Percentiles rank a stretch among this genome's conserved stretches.
Evolutionary conservation across 2,888 invertebrate genomes (phyloP).

Genomic region (Philonicus albiceps): DNA sequence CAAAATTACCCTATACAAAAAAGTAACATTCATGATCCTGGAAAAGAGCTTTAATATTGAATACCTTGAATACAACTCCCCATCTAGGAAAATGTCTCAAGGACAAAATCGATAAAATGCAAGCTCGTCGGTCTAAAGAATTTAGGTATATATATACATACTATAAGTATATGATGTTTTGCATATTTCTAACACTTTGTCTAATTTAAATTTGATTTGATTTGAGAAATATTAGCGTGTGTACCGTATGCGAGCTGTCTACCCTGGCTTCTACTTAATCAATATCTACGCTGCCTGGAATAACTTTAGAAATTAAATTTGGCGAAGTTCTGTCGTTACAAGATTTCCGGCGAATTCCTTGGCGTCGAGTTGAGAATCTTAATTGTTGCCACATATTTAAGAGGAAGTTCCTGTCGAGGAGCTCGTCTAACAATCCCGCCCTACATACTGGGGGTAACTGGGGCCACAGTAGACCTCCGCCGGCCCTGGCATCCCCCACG

Average conservation of each 20-base stretch:
- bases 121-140: not conserved
- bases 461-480: not conserved
- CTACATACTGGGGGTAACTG: not conserved
- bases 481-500: not conserved
- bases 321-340: not conserved
- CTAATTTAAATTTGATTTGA: constrained; percentile 4
- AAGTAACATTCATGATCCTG: not conserved
- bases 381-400: not conserved
- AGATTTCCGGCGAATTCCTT: not conserved
- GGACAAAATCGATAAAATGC: not conserved
- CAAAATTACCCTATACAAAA: not conserved
- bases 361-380: not conserved
- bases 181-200: not conserved
- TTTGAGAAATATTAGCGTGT: not conserved
- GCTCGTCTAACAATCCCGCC: not conserved
- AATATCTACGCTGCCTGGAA: not conserved
- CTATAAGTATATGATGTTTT: not conserved
- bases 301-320: constrained; percentile 12
- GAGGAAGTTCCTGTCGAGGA: not conserved
- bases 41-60: not conserved
- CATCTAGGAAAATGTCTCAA: not conserved
- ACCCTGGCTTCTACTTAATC: not conserved
- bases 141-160: not conserved
- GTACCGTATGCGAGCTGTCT: not conserved
- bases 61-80: not conserved